phyloP scores from a whole-genome alignment of 2,888 invertebrate genomes.

The Lasius fuliginosus region DNA sequence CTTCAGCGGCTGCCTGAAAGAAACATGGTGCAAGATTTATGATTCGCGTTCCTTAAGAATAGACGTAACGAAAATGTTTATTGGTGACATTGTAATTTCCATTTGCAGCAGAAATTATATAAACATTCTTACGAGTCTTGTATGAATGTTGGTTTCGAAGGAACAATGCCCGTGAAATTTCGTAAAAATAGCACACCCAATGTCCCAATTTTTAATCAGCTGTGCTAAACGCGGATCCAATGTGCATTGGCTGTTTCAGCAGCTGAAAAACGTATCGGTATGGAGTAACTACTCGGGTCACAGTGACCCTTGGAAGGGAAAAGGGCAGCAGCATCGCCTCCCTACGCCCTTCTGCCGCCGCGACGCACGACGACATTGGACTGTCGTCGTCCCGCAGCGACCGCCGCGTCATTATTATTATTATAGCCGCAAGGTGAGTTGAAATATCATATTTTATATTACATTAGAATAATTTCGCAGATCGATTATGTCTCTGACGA shows the following conservation, averaged over 20 bases:
- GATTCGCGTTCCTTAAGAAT: not conserved
- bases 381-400: constrained; percentile 79
- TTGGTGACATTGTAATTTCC: constrained; percentile 10
- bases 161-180: constrained; percentile 57
- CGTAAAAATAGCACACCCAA: constrained; percentile 58
- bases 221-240: constrained; percentile 71
- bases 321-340: constrained; percentile 78
- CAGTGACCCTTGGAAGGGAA: constrained; percentile 81
- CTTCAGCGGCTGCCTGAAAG: not conserved
- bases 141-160: not conserved
- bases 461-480: not conserved
- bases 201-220: constrained; percentile 70
- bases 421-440: constrained; percentile 86
- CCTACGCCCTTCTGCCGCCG: constrained; percentile 73
- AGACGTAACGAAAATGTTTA: constrained; percentile 6
- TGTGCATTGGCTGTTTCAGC: constrained; percentile 83
- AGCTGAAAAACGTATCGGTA: constrained; percentile 79
- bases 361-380: constrained; percentile 69
- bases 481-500: not conserved
- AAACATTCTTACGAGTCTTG: not conserved
- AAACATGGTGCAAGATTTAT: not conserved
- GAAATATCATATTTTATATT: constrained; percentile 24
- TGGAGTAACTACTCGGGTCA: constrained; percentile 80
- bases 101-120: not conserved
- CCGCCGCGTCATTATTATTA: constrained; percentile 77